Percentiles rank a stretch among this genome's conserved stretches.
phyloP scores from a whole-genome alignment of 2,888 invertebrate species.

The Andrena haemorrhoa region DNA sequence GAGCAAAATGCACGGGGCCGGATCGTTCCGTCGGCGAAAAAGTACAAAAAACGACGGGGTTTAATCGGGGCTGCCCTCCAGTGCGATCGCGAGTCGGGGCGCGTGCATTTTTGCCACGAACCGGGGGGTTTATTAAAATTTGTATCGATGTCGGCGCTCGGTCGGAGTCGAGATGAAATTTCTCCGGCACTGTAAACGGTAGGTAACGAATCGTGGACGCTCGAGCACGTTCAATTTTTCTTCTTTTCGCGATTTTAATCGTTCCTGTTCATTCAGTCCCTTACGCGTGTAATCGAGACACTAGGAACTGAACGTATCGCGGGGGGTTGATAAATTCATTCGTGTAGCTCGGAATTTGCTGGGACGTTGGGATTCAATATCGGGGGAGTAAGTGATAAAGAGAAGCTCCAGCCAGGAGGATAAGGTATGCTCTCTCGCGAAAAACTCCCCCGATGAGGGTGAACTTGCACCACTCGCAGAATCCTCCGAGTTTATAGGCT shows the following conservation, averaged over 20 bases:
- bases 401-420: constrained; percentile 49
- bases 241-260: background rate
- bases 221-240: background rate
- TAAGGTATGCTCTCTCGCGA: constrained; percentile 56
- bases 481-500: constrained; percentile 72
- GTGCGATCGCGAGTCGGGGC: constrained; percentile 32
- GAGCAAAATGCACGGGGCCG: background rate
- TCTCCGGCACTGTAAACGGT: background rate
- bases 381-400: constrained; percentile 43
- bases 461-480: constrained; percentile 64
- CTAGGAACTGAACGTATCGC: constrained; percentile 7
- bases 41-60: constrained; percentile 22
- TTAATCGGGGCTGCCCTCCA: constrained; percentile 41
- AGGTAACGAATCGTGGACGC: background rate
- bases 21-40: constrained; percentile 23
- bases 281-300: background rate
- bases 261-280: background rate
- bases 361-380: constrained; percentile 35
- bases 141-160: constrained; percentile 27
- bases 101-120: constrained; percentile 19
- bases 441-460: constrained; percentile 61
- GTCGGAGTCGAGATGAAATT: constrained; percentile 45
- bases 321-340: constrained; percentile 46
- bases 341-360: constrained; percentile 7
- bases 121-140: constrained; percentile 50